Evolutionary conservation across 2,888 invertebrate genomes (phyloP), one percentile per base, ranked within the genome.

Genomic region (Epinotia nisella): DNA sequence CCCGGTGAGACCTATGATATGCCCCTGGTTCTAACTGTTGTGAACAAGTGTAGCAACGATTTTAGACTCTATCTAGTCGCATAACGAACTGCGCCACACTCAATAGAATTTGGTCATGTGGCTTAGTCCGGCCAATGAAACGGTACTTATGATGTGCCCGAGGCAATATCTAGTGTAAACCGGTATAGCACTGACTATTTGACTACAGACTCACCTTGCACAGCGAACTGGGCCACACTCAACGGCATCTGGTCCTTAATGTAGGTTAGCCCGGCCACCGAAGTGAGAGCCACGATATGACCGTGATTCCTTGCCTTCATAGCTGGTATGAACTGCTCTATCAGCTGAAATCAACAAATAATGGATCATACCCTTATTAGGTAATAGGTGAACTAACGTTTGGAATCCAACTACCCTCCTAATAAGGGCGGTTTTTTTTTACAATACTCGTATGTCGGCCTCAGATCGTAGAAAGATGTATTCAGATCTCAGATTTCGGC

Each of bases 141-240:
- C 2, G 21, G 2, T 1, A 24, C 1, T 2, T 24, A 24, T 2
- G 21, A 24, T 24, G 21, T 24, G 21, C 2, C 21, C 21, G 21
- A 24, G 21, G 21, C 1, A 1, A 2, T 24, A 24, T 2, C 21
- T 24, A 2, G 21, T 24, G 2, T 17, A 5, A 3, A 96, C 96
- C 81, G 95, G 95, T 1, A 95, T 94, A 19, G 95, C 96, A 95
- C 3, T 41, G 0, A 2, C 24, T 0, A 17, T 1, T n/a, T n/a
- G n/a, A n/a, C 35, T 11, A n/a, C 4, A 11, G 5, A 41, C 49
- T n/a, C 13, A 3, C 96, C 96, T 81, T 95, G 95, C 1, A 95
- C 94, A 17, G 95, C 96, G 84, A 95, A 95, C 85, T 96, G 96
- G 0, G 95, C 94, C 0, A 95, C 95, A 72, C 95, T 94, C 15